Evolutionary conservation across 2,888 invertebrate genomes (phyloP).

Genomic region (Falcaria lacertinaria): DNA sequence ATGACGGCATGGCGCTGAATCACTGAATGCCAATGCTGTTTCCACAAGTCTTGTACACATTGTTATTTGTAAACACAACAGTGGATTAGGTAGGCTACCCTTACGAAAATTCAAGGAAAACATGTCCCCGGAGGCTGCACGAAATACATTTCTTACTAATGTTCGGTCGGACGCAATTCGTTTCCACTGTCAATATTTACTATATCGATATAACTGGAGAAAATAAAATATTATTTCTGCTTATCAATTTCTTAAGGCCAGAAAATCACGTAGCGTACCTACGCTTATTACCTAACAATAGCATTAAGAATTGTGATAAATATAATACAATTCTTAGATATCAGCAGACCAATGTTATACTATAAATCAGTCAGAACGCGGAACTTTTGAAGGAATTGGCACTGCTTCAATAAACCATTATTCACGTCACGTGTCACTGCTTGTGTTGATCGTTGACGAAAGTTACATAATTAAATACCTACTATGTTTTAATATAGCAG

Average conservation of each 20-base stretch:
- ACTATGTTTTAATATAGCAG: too few relatives aligned
- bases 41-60: neutral
- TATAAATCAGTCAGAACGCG: too few relatives aligned
- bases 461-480: too few relatives aligned
- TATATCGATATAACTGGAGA: too few relatives aligned
- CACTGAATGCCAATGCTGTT: conserved; percentile 25
- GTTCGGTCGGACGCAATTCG: neutral
- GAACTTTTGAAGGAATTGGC: conserved; percentile 42
- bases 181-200: neutral
- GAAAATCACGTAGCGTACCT: too few relatives aligned
- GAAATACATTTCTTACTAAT: neutral
- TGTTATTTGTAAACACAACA: neutral
- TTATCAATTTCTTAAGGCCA: too few relatives aligned
- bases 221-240: too few relatives aligned
- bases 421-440: conserved; percentile 6
- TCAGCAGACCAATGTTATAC: too few relatives aligned
- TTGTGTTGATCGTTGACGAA: neutral
- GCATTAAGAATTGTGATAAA: too few relatives aligned
- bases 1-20: conserved; percentile 31
- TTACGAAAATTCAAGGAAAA: neutral
- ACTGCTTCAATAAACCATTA: conserved; percentile 37
- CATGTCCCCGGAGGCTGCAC: neutral
- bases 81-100: too few relatives aligned
- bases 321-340: too few relatives aligned
- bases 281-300: too few relatives aligned